These are phyloP conservation scores for Herminia tarsipennalis DNA, from an alignment of 2,888 invertebrate species.

Conservation along the genomic window DNA sequence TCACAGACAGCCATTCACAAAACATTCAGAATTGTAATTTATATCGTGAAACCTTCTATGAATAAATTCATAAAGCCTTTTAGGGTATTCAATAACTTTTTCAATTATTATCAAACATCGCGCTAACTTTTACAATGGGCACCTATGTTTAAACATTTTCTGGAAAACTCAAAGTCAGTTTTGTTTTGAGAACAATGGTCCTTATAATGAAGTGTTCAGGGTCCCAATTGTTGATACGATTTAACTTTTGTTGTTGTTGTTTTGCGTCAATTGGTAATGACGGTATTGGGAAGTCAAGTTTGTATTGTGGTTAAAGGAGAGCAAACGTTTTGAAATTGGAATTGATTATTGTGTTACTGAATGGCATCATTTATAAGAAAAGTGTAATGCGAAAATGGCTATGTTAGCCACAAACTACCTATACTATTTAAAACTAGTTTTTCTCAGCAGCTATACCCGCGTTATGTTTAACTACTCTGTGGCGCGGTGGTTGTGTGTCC, in stretches of 20 bases:
- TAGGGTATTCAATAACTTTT: conserved; percentile 56
- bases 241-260: conserved; percentile 20
- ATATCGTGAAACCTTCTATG: conserved; percentile 22
- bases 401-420: too few species aligned
- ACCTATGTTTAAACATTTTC: conserved; percentile 21
- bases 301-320: conserved; percentile 1
- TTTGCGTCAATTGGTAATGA: conserved; percentile 17
- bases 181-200: conserved; percentile 25
- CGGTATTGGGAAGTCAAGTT: conserved; percentile 7
- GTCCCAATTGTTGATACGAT: conserved; percentile 16
- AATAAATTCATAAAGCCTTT: conserved; percentile 41
- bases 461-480: too few species aligned
- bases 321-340: neutral
- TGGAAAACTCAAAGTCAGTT: conserved; percentile 28
- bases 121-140: conserved; percentile 46
- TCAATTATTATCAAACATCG: conserved; percentile 54
- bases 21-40: conserved; percentile 27
- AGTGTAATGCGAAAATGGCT: too few species aligned
- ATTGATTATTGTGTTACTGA: neutral
- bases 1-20: conserved; percentile 17
- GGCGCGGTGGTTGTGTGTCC: too few species aligned
- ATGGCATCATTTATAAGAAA: too few species aligned
- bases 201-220: conserved; percentile 28
- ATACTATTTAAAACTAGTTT: too few species aligned
- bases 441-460: too few species aligned